Percentiles rank a stretch among this genome's conserved stretches.
These are phyloP conservation scores for Pandemis heparana DNA, from an alignment of 2,888 invertebrate species.

Conservation along the genomic window DNA sequence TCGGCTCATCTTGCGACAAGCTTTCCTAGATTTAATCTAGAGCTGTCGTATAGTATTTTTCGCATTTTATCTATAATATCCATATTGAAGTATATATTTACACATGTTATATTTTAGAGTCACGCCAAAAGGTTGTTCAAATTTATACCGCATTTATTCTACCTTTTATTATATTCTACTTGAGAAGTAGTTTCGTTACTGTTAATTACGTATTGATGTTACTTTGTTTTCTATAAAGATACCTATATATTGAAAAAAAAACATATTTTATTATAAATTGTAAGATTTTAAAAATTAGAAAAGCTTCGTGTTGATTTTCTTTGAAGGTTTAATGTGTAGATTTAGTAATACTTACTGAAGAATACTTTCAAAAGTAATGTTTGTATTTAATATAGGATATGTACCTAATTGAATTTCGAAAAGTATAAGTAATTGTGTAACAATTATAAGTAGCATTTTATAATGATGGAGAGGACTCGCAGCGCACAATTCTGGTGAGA, in stretches of 20 bases:
- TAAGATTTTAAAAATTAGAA: constrained; percentile 27
- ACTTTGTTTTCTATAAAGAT: constrained; percentile 14
- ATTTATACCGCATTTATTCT: constrained; percentile 3
- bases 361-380: constrained; percentile 20
- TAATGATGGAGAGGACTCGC: constrained; percentile 71
- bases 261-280: constrained; percentile 20
- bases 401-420: constrained; percentile 16
- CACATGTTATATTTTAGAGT: constrained; percentile 24
- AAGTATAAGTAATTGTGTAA: constrained; percentile 45
- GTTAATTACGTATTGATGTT: constrained; percentile 2
- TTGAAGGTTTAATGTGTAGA: constrained; percentile 53
- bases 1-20: constrained; percentile 5
- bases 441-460: constrained; percentile 64
- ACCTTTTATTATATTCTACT: constrained; percentile 14
- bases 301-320: constrained; percentile 41
- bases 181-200: constrained; percentile 14
- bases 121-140: constrained; percentile 29
- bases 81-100: constrained; percentile 35
- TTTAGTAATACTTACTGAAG: constrained; percentile 1
- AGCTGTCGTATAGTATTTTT: background rate
- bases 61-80: constrained; percentile 12
- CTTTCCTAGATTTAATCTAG: constrained; percentile 11
- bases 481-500: constrained; percentile 83
- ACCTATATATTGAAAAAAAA: background rate
- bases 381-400: constrained; percentile 20